Percentiles rank a stretch among this genome's conserved stretches.
Conservation (phyloP, 2,797 vertebrate species). For the Notamacropus eugenii region DNA sequence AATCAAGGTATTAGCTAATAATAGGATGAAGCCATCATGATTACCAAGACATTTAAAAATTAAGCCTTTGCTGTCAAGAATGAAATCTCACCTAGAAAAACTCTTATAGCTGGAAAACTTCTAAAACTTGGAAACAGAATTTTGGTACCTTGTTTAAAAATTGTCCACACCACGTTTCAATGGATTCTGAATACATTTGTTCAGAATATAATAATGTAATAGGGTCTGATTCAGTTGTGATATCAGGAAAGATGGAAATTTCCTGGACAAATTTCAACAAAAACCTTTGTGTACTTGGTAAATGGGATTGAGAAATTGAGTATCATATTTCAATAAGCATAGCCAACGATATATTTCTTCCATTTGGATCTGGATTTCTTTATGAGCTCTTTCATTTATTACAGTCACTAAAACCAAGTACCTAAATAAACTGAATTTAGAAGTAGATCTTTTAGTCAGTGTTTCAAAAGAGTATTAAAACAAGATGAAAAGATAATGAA, state of each 20-base stretch:
- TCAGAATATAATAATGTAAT: background rate
- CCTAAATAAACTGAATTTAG: background rate
- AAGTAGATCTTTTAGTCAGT: background rate
- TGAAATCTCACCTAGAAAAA: background rate
- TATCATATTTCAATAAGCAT: background rate
- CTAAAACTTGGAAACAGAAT: background rate
- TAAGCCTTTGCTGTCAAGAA: background rate
- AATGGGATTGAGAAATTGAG: background rate
- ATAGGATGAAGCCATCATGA: background rate
- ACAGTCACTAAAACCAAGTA: background rate
- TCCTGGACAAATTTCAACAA: background rate
- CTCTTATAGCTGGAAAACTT: background rate
- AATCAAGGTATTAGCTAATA: background rate
- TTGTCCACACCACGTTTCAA: background rate
- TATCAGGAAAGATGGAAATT: background rate
- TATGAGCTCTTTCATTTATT: background rate
- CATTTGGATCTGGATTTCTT: background rate
- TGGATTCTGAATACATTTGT: background rate
- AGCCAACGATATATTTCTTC: background rate
- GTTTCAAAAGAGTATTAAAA: background rate
- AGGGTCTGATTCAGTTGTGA: background rate
- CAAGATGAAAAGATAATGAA: background rate
- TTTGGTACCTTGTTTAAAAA: background rate
- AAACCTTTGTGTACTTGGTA: background rate
- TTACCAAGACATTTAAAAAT: background rate